Evolutionary conservation across 2,113 vertebrate genomes (phyloP), one percentile per base, ranked within the genome.

Genomic region (Tetraodon nigroviridis): DNA sequence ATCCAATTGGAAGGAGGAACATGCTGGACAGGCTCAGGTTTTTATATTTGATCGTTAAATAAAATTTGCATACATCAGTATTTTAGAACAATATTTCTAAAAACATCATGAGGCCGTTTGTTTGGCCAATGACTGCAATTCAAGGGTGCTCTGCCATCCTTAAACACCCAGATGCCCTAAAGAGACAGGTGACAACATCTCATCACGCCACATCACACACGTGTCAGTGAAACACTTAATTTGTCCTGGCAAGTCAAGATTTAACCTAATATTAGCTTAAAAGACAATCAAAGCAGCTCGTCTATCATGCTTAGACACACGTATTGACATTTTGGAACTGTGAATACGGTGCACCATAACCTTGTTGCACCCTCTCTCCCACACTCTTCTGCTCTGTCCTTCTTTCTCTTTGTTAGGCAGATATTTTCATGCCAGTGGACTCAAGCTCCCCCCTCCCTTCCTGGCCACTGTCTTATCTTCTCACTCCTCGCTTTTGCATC

Each of bases 101-200:
- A 15, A 21, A 50, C 1, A 6, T 15, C 5, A 7, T n/a, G 10
- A 63, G 54, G 64, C 40, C 21, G 41, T 71, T 68, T 66, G 29
- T 61, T 54, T 22, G n/a, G 18, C 0, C 13, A 47, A 24, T 54
- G 50, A 52, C 71, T 63, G 49, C 46, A 55, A 64, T 48, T 49
- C 51, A 19, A 70, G 47, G 55, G n/a, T 56, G 14, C 58, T 56
- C 62, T 54, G 71, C 64, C 69, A 61, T 68, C 51, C 46, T 64
- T 64, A 75, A 69, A 84, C 67, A 64, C 58, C 61, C 57, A 41
- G 50, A 67, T 84, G 78, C 69, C 80, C 75, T 32, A 53, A 47
- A 77, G 78, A 84, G 83, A 84, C 68, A 83, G 80, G 80, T 87
- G 85, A 83, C 86, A 84, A 82, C 69, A 81, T 83, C 65, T 66